Evolutionary conservation across 2,888 invertebrate genomes (phyloP).

Genomic region (Chrysolina haemoptera): DNA sequence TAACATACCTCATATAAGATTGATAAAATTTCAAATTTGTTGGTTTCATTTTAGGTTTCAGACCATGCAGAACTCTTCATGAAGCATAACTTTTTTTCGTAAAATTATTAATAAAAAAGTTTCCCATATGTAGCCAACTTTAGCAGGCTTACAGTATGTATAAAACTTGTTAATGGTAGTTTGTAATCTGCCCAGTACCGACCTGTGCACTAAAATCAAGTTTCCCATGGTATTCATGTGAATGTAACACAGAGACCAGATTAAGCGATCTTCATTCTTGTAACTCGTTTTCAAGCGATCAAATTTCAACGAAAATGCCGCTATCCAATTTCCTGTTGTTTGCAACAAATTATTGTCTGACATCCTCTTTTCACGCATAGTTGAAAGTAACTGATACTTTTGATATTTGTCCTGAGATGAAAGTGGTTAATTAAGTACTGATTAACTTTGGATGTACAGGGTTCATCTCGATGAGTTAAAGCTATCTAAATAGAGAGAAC

Average conservation of each 20-base stretch:
- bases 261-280: slow-evolving; percentile 16
- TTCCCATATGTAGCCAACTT: too few relatives aligned
- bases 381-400: slow-evolving; percentile 28
- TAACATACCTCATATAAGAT: too few relatives aligned
- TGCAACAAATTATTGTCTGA: slow-evolving; percentile 27
- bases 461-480: too few relatives aligned
- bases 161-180: too few relatives aligned
- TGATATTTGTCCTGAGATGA: slow-evolving; percentile 9
- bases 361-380: slow-evolving; percentile 30
- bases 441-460: background rate
- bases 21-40: too few relatives aligned
- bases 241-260: background rate
- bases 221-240: slow-evolving; percentile 16
- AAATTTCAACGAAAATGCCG: slow-evolving; percentile 25
- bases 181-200: background rate
- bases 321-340: slow-evolving; percentile 29
- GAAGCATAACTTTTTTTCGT: too few relatives aligned
- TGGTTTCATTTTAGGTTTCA: too few relatives aligned
- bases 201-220: background rate
- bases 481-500: too few relatives aligned
- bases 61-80: too few relatives aligned
- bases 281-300: slow-evolving; percentile 21
- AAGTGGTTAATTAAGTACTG: background rate
- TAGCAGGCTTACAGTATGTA: too few relatives aligned
- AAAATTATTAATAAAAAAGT: too few relatives aligned